Evolutionary conservation across 1,140 invertebrate genomes (phyloP), one percentile per base, ranked within the genome.

Genomic region (Doryteuthis pealeii): DNA sequence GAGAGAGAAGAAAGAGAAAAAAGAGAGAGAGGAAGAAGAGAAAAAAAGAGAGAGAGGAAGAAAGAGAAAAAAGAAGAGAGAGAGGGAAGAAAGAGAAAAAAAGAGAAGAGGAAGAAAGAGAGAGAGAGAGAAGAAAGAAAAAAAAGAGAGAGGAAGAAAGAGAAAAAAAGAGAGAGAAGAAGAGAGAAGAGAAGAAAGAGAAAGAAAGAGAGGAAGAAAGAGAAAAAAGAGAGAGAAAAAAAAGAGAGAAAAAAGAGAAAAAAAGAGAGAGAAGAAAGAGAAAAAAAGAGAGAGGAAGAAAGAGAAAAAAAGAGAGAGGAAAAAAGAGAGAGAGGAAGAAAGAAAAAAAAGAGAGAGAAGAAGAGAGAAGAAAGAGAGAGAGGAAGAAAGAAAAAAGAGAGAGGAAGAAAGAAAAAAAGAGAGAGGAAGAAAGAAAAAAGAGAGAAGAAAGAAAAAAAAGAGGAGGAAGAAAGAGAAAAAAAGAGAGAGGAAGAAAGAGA

Each of bases 401-500:
- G 35, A 40, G 35, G 10, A 10, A 40, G 35, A 40, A 40, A 40
- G 10, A 40, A 40, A 40, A 5, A 40, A 40, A 3, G 3, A 10
- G 35, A 40, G 10, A 40, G 35, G 3, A 10, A 40, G 10, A 40
- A 10, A 40, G 35, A 40, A 40, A 40, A 40, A 10, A 40, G 15
- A 4, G 26, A 58, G 35, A 30, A 30, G 15, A 6, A 30, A 15
- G 15, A 6, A 4, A 15, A 65, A 26, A 30, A 5, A 68, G 2
- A 6, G 10, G 6, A 3, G 2, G 15, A 14, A 30, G 22, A n/a
- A 1, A 67, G 18, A 54, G n/a, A 70, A 62, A 32, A 72, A 74
- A 40, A 70, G 43, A 70, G 58, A 62, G 72, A 75, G 69, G 30
- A 73, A 73, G 32, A 73, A 45, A 54, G 12, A 67, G 49, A 70